Evolutionary conservation across 2,113 vertebrate species (phyloP).

Genomic region (Xiphophorus couchianus): DNA sequence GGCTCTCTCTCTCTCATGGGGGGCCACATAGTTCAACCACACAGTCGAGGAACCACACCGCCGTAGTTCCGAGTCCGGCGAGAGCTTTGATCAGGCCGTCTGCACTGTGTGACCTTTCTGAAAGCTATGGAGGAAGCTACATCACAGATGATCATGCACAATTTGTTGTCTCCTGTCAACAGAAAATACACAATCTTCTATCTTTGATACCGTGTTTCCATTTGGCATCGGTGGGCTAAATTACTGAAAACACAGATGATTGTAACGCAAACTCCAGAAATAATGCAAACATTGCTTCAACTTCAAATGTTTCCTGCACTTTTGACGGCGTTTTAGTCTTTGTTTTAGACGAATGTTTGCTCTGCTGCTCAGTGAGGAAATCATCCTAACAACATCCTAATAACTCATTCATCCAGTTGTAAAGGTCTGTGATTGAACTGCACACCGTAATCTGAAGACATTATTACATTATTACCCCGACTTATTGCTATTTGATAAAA

Average conservation of each 20-base stretch:
- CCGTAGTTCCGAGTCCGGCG: neutral
- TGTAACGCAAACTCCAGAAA: neutral
- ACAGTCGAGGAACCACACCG: constrained; percentile 3
- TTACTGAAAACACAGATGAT: neutral
- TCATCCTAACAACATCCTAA: too few species aligned
- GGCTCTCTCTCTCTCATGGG: neutral
- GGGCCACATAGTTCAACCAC: neutral
- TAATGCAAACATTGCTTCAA: too few species aligned
- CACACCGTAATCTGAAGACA: too few species aligned
- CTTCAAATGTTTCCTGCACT: too few species aligned
- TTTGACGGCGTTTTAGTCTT: too few species aligned
- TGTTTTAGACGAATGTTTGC: too few species aligned
- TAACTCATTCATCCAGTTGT: too few species aligned
- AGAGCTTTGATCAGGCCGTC: neutral
- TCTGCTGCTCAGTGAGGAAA: too few species aligned
- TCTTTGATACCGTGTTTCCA: neutral
- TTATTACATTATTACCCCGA: too few species aligned
- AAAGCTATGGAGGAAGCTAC: neutral
- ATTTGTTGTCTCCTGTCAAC: neutral
- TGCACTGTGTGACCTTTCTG: neutral
- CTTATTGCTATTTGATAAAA: too few species aligned
- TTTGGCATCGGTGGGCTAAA: neutral
- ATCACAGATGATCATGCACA: neutral
- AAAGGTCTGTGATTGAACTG: too few species aligned
- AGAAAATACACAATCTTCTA: neutral